phyloP scores from a whole-genome alignment of 1,140 invertebrate genomes.

The Cotesia typhae region DNA sequence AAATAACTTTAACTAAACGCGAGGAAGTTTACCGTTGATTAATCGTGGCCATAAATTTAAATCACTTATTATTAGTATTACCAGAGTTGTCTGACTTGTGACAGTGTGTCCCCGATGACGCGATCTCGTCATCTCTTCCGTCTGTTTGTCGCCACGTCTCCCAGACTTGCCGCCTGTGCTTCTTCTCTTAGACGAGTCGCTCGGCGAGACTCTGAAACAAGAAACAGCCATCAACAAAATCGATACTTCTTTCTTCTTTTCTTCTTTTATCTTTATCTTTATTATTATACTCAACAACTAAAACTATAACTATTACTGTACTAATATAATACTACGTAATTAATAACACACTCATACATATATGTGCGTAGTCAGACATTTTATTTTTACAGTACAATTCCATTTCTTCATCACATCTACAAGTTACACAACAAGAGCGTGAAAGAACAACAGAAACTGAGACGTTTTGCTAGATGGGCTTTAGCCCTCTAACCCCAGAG shows the following conservation, averaged over 20 bases:
- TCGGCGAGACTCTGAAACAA: slow-evolving; percentile 72
- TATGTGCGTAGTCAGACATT: not conserved
- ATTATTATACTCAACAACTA: no score
- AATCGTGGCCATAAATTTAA: slow-evolving; percentile 18
- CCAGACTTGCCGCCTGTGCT: slow-evolving; percentile 56
- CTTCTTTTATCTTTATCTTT: no score
- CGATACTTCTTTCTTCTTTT: not conserved
- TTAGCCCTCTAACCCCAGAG: not conserved
- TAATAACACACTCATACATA: no score
- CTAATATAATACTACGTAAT: no score
- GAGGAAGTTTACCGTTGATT: not conserved
- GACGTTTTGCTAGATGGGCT: slow-evolving; percentile 3
- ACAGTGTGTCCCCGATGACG: slow-evolving; percentile 60
- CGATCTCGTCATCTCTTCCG: slow-evolving; percentile 51
- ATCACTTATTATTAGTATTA: slow-evolving; percentile 61
- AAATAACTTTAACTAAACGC: not conserved
- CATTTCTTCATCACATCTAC: no score
- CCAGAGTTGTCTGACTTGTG: slow-evolving; percentile 77
- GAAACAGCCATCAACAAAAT: slow-evolving; percentile 8
- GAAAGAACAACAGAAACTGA: slow-evolving; percentile 15
- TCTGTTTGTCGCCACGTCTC: slow-evolving; percentile 58
- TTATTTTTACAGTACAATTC: not conserved
- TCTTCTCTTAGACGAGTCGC: slow-evolving; percentile 70
- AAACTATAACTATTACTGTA: no score
- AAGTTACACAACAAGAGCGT: slow-evolving; percentile 9